phyloP scores from a whole-genome alignment of 2,888 invertebrate species.

The Calameuta idolon region DNA sequence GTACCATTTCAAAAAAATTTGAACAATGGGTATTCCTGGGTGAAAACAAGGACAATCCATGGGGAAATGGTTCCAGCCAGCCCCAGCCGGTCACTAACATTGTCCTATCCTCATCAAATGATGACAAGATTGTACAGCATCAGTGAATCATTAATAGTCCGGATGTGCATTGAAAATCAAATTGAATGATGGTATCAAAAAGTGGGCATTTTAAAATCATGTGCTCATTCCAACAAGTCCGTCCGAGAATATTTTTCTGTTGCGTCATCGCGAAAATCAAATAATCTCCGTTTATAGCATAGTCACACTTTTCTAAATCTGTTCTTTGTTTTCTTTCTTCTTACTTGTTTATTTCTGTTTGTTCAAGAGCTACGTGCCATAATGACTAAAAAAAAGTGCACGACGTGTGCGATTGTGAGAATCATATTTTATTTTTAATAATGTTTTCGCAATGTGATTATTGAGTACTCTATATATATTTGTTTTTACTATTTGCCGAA shows the following conservation, averaged over 20 bases:
- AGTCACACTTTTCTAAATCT: neutral
- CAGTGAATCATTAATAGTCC: constrained; percentile 13
- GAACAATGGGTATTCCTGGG: constrained; percentile 65
- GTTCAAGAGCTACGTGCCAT: constrained; percentile 1
- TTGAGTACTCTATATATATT: neutral
- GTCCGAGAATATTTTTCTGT: neutral
- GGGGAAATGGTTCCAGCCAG: constrained; percentile 54
- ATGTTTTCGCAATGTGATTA: neutral
- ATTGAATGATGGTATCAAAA: neutral
- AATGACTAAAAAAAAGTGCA: neutral
- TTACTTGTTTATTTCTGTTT: neutral
- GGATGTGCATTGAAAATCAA: neutral
- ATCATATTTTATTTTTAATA: neutral
- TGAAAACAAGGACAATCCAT: constrained; percentile 54
- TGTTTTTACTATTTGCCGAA: neutral
- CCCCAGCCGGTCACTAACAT: constrained; percentile 59
- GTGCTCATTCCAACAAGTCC: neutral
- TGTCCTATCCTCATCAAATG: constrained; percentile 50
- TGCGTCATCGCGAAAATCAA: neutral
- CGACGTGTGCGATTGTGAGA: neutral
- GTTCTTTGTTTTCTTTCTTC: neutral
- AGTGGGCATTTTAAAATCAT: neutral
- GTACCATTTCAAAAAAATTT: constrained; percentile 49
- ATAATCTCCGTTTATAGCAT: neutral
- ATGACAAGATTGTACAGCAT: constrained; percentile 41